These are phyloP conservation scores for Muntiacus reevesi DNA, from an alignment of 2,113 vertebrate genomes.

Conservation along the genomic window DNA sequence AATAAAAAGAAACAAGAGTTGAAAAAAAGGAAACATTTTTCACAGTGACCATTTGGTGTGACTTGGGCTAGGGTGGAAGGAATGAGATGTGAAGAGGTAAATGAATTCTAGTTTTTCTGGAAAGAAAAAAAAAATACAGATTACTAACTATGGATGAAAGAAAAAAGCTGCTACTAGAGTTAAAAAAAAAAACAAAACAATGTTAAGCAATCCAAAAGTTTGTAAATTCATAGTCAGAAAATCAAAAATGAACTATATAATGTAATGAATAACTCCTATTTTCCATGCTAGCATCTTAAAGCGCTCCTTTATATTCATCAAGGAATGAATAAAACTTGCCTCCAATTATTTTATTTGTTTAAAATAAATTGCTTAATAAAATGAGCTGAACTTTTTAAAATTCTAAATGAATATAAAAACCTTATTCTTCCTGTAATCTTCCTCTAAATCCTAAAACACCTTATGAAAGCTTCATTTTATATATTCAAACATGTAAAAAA, in stretches of 20 bases:
- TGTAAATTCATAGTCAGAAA: neutral
- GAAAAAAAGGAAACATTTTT: neutral
- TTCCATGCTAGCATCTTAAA: neutral
- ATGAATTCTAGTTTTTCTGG: neutral
- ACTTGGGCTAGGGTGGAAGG: neutral
- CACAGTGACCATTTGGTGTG: neutral
- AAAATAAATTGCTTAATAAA: neutral
- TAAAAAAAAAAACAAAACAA: neutral
- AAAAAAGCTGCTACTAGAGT: neutral
- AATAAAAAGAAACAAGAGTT: neutral
- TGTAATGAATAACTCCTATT: neutral
- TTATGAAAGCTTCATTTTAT: neutral
- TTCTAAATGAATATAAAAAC: neutral
- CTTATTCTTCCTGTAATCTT: neutral
- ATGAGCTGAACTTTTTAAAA: neutral
- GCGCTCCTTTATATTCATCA: slow-evolving; percentile 1
- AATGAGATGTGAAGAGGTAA: neutral
- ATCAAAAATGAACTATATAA: slow-evolving; percentile 8
- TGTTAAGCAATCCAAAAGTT: neutral
- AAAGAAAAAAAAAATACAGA: neutral
- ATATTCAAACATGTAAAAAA: neutral
- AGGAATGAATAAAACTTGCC: neutral
- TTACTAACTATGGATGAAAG: neutral
- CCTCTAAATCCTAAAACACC: neutral
- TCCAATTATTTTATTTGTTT: neutral